phyloP scores from a whole-genome alignment of 1,140 invertebrate genomes.

The Heliconius nattereri region DNA sequence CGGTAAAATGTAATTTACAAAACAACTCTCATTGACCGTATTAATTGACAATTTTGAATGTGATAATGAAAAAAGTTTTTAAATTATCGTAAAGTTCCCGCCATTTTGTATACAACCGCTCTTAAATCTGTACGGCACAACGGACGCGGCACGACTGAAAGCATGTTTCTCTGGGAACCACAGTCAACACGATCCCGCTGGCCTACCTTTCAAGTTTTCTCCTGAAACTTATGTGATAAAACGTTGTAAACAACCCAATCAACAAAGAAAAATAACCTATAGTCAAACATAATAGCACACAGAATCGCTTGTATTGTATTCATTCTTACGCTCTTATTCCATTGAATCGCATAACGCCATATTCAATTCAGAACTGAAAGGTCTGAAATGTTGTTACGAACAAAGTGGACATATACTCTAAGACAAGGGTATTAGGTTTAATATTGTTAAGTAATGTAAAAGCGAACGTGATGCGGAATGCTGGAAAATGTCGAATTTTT shows the following conservation, averaged over 20 bases:
- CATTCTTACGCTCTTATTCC: not conserved
- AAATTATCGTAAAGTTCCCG: constrained; percentile 69
- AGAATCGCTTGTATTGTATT: not conserved
- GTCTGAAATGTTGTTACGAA: constrained; percentile 1
- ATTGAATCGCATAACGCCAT: constrained; percentile 28
- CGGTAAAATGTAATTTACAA: not conserved
- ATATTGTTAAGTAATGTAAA: constrained; percentile 23
- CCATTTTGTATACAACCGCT: constrained; percentile 50
- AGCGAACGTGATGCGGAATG: constrained; percentile 55
- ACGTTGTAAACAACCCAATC: constrained; percentile 32
- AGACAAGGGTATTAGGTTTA: not conserved
- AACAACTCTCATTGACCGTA: not conserved
- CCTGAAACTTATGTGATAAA: constrained; percentile 30
- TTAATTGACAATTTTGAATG: not conserved
- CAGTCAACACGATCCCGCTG: constrained; percentile 66
- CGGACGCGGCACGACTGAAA: constrained; percentile 73
- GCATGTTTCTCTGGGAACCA: constrained; percentile 57
- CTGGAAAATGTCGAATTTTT: constrained; percentile 70
- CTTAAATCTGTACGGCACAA: constrained; percentile 53
- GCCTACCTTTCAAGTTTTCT: constrained; percentile 76
- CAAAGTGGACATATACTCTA: constrained; percentile 23
- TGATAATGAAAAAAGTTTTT: not conserved
- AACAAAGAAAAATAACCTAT: constrained; percentile 18
- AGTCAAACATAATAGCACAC: not conserved
- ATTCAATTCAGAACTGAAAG: constrained; percentile 30